Percentiles rank a stretch among this genome's conserved stretches.
phyloP scores from a whole-genome alignment of 2,888 invertebrate genomes.

The Drosophila acutilabella region DNA sequence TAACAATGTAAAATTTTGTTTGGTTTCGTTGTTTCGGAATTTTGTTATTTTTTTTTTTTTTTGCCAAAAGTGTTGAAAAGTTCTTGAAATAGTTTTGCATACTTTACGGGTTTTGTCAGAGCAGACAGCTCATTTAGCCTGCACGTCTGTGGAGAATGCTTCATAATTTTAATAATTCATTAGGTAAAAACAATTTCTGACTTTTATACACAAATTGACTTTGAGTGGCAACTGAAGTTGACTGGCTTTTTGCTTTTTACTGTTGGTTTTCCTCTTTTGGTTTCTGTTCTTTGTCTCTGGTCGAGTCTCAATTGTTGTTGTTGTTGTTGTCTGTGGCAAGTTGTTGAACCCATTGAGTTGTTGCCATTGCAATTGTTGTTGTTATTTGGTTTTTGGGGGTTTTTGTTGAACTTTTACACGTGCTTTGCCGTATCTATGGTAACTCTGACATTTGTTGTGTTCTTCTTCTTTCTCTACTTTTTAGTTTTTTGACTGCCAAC shows the following conservation, averaged over 20 bases:
- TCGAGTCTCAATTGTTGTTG: neutral
- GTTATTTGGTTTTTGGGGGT: neutral
- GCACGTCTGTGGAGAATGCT: constrained; percentile 37
- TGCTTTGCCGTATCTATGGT: constrained; percentile 41
- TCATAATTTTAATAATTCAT: constrained; percentile 57
- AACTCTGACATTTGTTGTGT: constrained; percentile 31
- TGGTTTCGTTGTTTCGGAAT: neutral
- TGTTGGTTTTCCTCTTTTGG: neutral
- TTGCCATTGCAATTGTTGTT: constrained; percentile 23
- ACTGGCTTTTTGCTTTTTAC: constrained; percentile 7
- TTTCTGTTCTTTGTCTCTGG: too few species aligned
- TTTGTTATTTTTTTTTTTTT: neutral
- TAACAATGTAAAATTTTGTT: constrained; percentile 15
- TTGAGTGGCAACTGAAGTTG: constrained; percentile 48
- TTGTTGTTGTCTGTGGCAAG: constrained; percentile 31
- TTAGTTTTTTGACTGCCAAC: constrained; percentile 32
- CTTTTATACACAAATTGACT: constrained; percentile 44
- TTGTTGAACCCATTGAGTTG: constrained; percentile 45
- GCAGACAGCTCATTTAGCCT: constrained; percentile 24
- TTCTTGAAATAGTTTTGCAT: constrained; percentile 47
- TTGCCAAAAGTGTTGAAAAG: constrained; percentile 19
- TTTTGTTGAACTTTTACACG: constrained; percentile 6
- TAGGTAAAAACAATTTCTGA: constrained; percentile 36
- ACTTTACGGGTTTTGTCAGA: constrained; percentile 13
- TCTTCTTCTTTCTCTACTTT: neutral